These are phyloP conservation scores for Eulemur macaco DNA, from an alignment of 2,113 vertebrate species.

Conservation along the genomic window DNA sequence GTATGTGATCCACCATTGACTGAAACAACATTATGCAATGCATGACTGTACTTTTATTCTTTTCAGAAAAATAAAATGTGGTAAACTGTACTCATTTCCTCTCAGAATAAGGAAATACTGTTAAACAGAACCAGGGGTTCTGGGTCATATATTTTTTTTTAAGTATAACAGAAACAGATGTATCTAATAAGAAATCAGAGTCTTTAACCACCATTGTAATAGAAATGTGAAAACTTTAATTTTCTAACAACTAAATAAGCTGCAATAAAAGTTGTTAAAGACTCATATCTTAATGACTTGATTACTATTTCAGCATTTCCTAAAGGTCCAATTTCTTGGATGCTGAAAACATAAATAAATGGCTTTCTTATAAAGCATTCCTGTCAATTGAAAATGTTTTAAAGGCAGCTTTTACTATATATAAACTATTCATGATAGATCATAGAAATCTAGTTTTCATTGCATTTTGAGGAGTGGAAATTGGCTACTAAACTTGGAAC, in stretches of 20 bases:
- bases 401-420: background rate
- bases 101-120: background rate
- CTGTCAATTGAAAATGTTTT: background rate
- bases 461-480: background rate
- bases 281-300: background rate
- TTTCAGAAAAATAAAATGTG: background rate
- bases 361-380: background rate
- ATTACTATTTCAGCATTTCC: background rate
- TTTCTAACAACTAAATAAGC: constrained; percentile 16
- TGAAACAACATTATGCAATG: background rate
- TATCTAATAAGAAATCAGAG: background rate
- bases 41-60: background rate
- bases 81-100: background rate
- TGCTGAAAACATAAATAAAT: background rate
- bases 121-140: background rate
- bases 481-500: background rate
- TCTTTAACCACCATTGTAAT: background rate
- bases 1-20: background rate
- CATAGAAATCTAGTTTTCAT: background rate
- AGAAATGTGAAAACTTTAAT: background rate
- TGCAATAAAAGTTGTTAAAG: background rate
- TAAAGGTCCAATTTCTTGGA: background rate
- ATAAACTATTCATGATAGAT: background rate
- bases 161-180: background rate
- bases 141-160: background rate